phyloP scores from a whole-genome alignment of 2,797 vertebrate genomes.

The Xenops minutus region DNA sequence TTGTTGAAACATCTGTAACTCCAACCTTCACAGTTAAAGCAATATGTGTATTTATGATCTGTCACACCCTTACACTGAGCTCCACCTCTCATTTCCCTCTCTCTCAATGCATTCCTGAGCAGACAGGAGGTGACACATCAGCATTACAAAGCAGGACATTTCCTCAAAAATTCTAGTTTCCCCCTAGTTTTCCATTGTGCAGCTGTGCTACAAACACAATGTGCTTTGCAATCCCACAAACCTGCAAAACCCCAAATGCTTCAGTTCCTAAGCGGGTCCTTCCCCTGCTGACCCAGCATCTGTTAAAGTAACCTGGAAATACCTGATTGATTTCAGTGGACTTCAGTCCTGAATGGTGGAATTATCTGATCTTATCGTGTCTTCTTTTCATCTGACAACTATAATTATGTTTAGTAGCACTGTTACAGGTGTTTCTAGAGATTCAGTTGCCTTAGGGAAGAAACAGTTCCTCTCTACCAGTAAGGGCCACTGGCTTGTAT shows the following conservation, averaged over 20 bases:
- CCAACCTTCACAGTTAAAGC: not conserved
- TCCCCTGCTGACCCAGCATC: not conserved
- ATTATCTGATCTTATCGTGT: not conserved
- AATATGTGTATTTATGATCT: not conserved
- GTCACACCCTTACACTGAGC: not conserved
- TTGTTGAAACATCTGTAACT: not conserved
- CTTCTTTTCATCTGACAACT: not conserved
- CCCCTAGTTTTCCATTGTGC: too few relatives aligned
- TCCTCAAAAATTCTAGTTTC: not conserved
- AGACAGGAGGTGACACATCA: not conserved
- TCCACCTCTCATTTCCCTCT: not conserved
- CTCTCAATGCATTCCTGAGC: accelerated
- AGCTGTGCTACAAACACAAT: accelerated
- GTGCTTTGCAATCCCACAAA: not conserved
- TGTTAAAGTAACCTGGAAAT: not conserved
- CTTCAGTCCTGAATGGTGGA: not conserved
- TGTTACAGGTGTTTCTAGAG: slow-evolving; percentile 35
- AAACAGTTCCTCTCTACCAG: not conserved
- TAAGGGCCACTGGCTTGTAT: not conserved
- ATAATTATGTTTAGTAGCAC: not conserved
- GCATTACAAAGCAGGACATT: not conserved
- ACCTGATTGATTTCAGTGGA: not conserved
- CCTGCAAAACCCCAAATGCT: not conserved
- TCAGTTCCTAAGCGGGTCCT: not conserved
- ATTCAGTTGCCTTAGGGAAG: not conserved